Evolutionary conservation across 2,113 vertebrate species (phyloP).

Genomic region (Gorsachius goisagi): DNA sequence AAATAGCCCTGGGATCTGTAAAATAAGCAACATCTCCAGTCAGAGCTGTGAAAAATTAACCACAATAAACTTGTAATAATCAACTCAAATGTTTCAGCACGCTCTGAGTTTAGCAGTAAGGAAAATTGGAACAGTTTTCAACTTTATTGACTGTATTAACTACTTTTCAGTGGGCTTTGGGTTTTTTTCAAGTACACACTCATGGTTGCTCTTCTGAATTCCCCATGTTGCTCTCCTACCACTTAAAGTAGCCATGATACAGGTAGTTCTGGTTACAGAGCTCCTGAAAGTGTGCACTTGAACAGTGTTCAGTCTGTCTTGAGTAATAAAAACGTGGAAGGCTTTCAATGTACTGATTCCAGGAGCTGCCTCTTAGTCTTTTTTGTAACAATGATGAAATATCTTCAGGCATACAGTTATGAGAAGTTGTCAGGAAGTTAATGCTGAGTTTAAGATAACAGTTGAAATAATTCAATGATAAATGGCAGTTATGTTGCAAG

Average conservation of each 20-base stretch:
- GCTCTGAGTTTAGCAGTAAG: not conserved
- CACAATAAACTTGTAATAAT: not conserved
- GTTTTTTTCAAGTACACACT: fast-evolving
- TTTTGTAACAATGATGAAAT: not conserved
- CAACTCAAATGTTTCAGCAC: not conserved
- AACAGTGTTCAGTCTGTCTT: not conserved
- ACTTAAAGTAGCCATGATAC: not conserved
- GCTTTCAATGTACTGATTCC: not conserved
- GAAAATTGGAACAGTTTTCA: not conserved
- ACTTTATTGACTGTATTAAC: not conserved
- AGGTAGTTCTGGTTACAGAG: not conserved
- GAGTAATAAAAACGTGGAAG: not conserved
- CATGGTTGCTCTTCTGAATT: fast-evolving
- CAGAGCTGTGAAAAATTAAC: not conserved
- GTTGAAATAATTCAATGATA: not conserved
- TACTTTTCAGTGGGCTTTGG: not conserved
- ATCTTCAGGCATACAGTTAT: not conserved
- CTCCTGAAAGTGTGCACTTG: not conserved
- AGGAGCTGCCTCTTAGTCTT: not conserved
- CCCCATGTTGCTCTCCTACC: fast-evolving
- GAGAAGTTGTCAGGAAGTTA: not conserved
- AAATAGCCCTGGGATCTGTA: not conserved
- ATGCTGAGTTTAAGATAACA: not conserved
- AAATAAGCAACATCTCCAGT: not conserved
- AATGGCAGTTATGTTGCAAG: not conserved